A percentile compares a stretch with the other conserved stretches of the same genome.
Evolutionary conservation across 2,113 vertebrate species (phyloP).

Genomic region (Galbula dea): DNA sequence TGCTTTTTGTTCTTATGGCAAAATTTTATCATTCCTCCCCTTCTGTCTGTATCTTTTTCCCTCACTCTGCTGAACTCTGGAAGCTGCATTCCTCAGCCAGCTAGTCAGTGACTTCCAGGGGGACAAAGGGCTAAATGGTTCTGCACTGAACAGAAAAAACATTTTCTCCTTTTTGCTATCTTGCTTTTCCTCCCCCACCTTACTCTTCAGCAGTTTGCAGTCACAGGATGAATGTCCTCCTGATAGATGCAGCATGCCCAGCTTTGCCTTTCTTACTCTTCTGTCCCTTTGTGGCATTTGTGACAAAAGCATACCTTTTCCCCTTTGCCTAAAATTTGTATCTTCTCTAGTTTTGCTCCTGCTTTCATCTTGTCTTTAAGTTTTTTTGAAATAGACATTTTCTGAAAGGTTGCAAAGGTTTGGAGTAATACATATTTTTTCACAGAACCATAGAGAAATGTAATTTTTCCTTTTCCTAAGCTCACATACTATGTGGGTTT

Average conservation of each 20-base stretch:
- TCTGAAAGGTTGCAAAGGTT: neutral
- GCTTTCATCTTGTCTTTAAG: neutral
- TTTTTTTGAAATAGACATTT: neutral
- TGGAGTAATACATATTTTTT: neutral
- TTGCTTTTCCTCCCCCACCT: neutral
- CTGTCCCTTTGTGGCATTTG: neutral
- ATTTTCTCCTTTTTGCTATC: neutral
- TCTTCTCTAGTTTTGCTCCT: neutral
- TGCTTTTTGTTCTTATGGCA: neutral
- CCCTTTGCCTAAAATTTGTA: neutral
- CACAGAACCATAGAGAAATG: neutral
- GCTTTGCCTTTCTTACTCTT: neutral
- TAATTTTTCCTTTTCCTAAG: neutral
- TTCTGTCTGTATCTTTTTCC: neutral
- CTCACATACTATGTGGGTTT: neutral
- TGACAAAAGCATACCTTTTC: neutral
- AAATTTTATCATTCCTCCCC: neutral
- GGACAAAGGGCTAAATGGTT: neutral
- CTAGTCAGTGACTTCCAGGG: neutral
- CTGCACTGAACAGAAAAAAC: accelerated
- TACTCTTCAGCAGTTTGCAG: neutral
- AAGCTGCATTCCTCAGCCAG: neutral
- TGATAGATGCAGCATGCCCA: neutral
- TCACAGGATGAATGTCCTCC: neutral
- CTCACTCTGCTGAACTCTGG: neutral